Conservation (phyloP, 2,888 invertebrate species). For the Apamea epomidion region DNA sequence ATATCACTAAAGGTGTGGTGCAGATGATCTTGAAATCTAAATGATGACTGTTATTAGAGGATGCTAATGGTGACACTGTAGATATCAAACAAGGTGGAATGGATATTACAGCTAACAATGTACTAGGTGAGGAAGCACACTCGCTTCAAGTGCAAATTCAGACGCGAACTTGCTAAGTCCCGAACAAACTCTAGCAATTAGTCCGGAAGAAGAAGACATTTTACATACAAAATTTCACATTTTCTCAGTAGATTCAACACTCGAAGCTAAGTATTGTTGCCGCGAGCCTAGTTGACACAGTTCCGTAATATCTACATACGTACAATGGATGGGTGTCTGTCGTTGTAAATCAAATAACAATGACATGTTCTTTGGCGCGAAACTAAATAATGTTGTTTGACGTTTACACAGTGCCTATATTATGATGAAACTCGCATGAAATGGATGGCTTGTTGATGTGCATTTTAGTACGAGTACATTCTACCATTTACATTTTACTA, state of each 20-base stretch:
- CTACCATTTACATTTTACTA: neutral
- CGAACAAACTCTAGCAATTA: conserved; percentile 14
- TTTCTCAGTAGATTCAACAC: conserved; percentile 46
- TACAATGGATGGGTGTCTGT: conserved; percentile 60
- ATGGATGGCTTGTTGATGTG: neutral
- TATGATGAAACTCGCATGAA: conserved; percentile 32
- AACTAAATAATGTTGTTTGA: conserved; percentile 69
- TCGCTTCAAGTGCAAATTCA: neutral
- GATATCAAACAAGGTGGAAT: neutral
- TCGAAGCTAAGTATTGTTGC: conserved; percentile 29
- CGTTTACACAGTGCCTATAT: conserved; percentile 46
- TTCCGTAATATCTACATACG: conserved; percentile 48
- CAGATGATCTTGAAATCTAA: neutral
- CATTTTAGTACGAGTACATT: neutral
- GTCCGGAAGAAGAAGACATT: conserved; percentile 40
- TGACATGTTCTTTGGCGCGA: conserved; percentile 62
- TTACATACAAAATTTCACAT: conserved; percentile 31
- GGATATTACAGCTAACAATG: neutral
- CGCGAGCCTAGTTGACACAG: conserved; percentile 44
- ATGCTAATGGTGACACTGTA: neutral
- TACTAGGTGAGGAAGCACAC: neutral
- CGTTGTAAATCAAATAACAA: conserved; percentile 76
- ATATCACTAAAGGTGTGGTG: neutral
- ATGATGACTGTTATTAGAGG: neutral
- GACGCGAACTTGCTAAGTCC: conserved; percentile 19